Evolutionary conservation across 1,140 invertebrate genomes (phyloP).

Genomic region (Drosophila ambigua): DNA sequence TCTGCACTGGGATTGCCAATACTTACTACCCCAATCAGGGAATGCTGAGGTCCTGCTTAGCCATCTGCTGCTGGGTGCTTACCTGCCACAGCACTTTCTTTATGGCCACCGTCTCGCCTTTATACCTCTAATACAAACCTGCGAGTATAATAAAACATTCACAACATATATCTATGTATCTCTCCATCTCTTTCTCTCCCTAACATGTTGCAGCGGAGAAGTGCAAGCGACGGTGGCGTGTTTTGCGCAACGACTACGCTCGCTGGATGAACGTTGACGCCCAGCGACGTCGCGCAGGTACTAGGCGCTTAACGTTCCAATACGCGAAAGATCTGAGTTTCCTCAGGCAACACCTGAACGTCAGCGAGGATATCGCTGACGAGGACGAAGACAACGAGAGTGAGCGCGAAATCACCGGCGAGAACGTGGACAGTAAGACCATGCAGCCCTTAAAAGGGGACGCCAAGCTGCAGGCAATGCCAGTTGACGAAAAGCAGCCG

Average conservation of each 20-base stretch:
- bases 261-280: constrained; percentile 37
- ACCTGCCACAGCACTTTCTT: constrained; percentile 16
- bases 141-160: background rate
- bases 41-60: background rate
- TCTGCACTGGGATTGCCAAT: background rate
- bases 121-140: background rate
- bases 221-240: constrained; percentile 67
- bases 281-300: constrained; percentile 19
- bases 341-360: constrained; percentile 38
- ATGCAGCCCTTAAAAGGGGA: constrained; percentile 27
- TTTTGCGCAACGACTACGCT: constrained; percentile 57
- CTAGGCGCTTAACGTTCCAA: constrained; percentile 25
- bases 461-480: background rate
- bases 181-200: background rate
- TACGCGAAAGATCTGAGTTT: constrained; percentile 49
- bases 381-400: constrained; percentile 22
- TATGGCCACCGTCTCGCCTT: no score
- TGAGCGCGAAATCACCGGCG: constrained; percentile 40
- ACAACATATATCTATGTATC: constrained; percentile 32
- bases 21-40: background rate
- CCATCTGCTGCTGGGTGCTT: background rate
- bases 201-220: constrained; percentile 42
- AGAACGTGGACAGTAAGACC: constrained; percentile 25
- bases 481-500: constrained; percentile 29
- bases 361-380: background rate